Conservation (phyloP, 2,888 invertebrate genomes). For the Dilophus febrilis region DNA sequence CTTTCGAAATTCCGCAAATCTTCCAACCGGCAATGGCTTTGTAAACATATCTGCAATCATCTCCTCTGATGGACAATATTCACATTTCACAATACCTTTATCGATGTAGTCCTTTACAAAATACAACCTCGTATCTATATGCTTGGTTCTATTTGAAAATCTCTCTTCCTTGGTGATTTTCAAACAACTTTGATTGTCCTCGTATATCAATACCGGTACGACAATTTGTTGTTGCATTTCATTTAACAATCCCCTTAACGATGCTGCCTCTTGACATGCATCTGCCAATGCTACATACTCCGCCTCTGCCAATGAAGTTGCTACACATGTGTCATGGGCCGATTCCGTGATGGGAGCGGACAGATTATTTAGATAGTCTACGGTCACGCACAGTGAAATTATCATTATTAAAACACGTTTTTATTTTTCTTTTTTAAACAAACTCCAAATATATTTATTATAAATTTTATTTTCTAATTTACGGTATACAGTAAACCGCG, state of each 20-base stretch:
- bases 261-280: slow-evolving; percentile 13
- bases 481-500: no score
- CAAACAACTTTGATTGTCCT: slow-evolving; percentile 17
- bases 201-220: slow-evolving; percentile 10
- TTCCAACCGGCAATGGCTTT: slow-evolving; percentile 1
- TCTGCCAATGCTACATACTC: slow-evolving; percentile 11
- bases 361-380: no score
- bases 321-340: slow-evolving; percentile 9
- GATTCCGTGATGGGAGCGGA: no score
- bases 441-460: no score
- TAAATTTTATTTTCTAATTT: no score
- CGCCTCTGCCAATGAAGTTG: slow-evolving; percentile 10
- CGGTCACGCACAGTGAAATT: no score
- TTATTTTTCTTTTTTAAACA: no score
- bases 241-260: slow-evolving; percentile 11
- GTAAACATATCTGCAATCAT: slow-evolving; percentile 7
- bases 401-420: no score
- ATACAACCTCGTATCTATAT: slow-evolving; percentile 3
- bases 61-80: slow-evolving; percentile 12
- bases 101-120: slow-evolving; percentile 4
- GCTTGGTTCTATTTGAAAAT: slow-evolving; percentile 14
- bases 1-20: background rate
- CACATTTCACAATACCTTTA: slow-evolving; percentile 7
- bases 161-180: slow-evolving; percentile 11
- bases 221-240: slow-evolving; percentile 9